Evolutionary conservation across 1,140 invertebrate species (phyloP), one percentile per base, ranked within the genome.

Genomic region (Drosophila baimaii): DNA sequence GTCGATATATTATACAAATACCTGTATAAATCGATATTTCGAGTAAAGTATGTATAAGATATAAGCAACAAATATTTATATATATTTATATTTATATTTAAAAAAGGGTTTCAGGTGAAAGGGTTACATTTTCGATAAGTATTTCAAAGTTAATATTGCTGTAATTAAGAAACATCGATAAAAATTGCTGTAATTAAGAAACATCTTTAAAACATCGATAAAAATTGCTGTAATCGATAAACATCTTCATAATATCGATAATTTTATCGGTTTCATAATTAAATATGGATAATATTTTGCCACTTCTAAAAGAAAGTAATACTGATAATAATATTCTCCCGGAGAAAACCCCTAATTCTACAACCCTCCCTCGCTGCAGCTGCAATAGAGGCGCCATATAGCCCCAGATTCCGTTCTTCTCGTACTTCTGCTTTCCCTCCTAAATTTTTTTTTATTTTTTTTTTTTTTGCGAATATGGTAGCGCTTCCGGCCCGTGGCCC

Each of bases 401-500:
- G 64, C 64, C 46, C 43, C 10, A 39, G 31, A 46, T 29, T 47
- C 27, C 58, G 57, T 27, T 29, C 21, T 65, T 19, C 29, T 52
- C 37, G n/a, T 23, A 41, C 62, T 43, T 21, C 23, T 35, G 3
- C 9, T 29, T 49, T n/a, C 13, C 15, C 12, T 52, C 10, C 12
- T 23, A n/a, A n/a, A 15, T 8, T 51, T 10, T 7, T 17, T 9
- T 37, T 13, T 19, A 35, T 17, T n/a, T 12, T 0, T 15, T 23
- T 25, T 17, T 31, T 46, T 43, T 54, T 71, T 63, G 47, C 47
- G 59, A 79, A 83, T 83, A 79, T 83, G 80, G 29, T 47, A 71
- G 70, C 46, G 73, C 80, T 83, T 83, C 80, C 80, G 80, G 80
- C 79, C 33, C 27, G n/a, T 68, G 15, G 37, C 61, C 71, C 63